Conservation (phyloP, 2,888 invertebrate genomes). For the Cylloceria caligata region DNA sequence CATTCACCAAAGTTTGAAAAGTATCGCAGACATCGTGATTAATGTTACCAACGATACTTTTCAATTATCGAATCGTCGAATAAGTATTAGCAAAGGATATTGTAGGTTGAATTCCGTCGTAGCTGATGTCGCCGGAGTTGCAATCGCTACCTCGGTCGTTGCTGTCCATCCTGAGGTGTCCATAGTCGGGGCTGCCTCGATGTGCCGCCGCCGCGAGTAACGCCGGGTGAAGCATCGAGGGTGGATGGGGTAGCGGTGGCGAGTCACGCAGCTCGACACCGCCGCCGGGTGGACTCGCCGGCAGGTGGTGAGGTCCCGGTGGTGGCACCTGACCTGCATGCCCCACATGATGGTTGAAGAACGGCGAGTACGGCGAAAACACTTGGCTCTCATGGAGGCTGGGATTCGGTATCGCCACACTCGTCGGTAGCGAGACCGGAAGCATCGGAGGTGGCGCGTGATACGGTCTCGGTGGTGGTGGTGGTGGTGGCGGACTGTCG, state of each 20-base stretch:
- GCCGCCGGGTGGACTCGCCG: slow-evolving; percentile 88
- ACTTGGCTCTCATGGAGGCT: slow-evolving; percentile 97
- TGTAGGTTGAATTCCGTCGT: slow-evolving; percentile 97
- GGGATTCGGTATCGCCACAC: slow-evolving; percentile 98
- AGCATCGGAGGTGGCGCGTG: slow-evolving; percentile 93
- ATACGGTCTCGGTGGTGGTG: slow-evolving; percentile 91
- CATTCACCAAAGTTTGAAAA: slow-evolving; percentile 27
- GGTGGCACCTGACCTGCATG: slow-evolving; percentile 83
- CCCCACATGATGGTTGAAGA: slow-evolving; percentile 88
- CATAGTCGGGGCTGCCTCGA: slow-evolving; percentile 92
- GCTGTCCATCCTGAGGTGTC: slow-evolving; percentile 91
- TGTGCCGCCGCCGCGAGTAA: slow-evolving; percentile 93
- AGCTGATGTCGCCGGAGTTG: slow-evolving; percentile 95
- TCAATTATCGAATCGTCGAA: slow-evolving; percentile 16
- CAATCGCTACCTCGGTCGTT: slow-evolving; percentile 95
- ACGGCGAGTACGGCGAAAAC: slow-evolving; percentile 96
- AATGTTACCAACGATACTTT: background rate
- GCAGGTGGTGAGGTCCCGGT: slow-evolving; percentile 82
- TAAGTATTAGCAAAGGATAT: slow-evolving; percentile 94
- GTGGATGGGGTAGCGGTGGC: slow-evolving; percentile 92
- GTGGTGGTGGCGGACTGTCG: slow-evolving; percentile 83
- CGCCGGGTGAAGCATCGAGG: slow-evolving; percentile 94
- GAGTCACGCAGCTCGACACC: slow-evolving; percentile 91
- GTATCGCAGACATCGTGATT: background rate
- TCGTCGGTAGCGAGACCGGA: slow-evolving; percentile 95